Conservation (phyloP, 2,888 invertebrate species). For the Fragum fragum region DNA sequence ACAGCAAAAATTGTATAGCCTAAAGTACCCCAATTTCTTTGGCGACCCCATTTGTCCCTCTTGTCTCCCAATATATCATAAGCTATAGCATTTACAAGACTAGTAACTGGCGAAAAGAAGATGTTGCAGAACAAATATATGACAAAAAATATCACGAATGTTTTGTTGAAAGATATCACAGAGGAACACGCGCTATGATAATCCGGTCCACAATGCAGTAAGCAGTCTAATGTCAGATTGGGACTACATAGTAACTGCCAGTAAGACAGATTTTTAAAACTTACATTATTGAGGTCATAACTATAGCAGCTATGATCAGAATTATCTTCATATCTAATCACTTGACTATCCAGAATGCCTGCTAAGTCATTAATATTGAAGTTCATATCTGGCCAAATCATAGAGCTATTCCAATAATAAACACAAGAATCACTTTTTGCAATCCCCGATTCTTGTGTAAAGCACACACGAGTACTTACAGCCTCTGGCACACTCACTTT, state of each 20-base stretch:
- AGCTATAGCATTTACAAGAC: conserved; percentile 95
- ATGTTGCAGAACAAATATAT: conserved; percentile 93
- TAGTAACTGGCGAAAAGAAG: conserved; percentile 94
- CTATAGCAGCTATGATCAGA: conserved; percentile 62
- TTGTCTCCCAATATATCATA: conserved; percentile 93
- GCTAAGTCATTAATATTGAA: conserved; percentile 46
- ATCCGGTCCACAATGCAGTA: conserved; percentile 62
- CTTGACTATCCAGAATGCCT: conserved; percentile 35
- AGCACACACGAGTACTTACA: conserved; percentile 56
- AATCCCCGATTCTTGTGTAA: conserved; percentile 52
- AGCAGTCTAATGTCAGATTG: conserved; percentile 72
- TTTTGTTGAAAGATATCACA: conserved; percentile 51
- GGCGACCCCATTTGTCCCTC: conserved; percentile 91
- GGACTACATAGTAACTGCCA: conserved; percentile 77
- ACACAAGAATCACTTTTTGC: conserved; percentile 46
- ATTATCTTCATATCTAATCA: conserved; percentile 24
- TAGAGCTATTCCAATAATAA: conserved; percentile 51
- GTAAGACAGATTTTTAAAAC: conserved; percentile 52
- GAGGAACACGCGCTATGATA: conserved; percentile 36
- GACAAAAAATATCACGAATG: conserved; percentile 94
- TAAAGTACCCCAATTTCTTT: conserved; percentile 95
- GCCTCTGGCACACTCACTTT: conserved; percentile 35
- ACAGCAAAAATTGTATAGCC: conserved; percentile 90
- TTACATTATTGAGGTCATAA: conserved; percentile 76
- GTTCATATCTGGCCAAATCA: conserved; percentile 24